Evolutionary conservation across 1,140 invertebrate species (phyloP), one percentile per base, ranked within the genome.

Genomic region (Drosophila miranda): DNA sequence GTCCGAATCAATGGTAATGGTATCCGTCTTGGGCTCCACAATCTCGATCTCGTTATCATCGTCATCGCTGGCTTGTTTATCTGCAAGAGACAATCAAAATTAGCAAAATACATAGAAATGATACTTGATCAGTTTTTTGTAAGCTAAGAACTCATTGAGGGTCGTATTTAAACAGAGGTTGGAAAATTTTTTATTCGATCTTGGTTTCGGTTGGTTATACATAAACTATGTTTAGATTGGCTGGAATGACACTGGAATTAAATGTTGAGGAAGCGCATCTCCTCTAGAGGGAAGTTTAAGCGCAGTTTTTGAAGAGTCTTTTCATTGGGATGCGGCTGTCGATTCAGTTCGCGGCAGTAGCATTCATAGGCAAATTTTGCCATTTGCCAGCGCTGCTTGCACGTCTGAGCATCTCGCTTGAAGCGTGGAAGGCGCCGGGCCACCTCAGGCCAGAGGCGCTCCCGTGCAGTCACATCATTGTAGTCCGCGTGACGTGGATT

Each of bases 41-140:
- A 91, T 91, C 63, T 90, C 90, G 3, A 91, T 89, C 62, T 91
- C 90, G 34, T 91, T 91, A 45, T 91, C 90, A 30, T 91, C 90
- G 44, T 88, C 90, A 53, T 91, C 90, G 52, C 89, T 91, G 26
- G 90, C 88, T 87, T 91, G 89, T 81, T 91, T 91, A 4, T 91
- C 89, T 90, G 54, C 0, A 78, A 71, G 3, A 42, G 49, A 54
- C 14, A 28, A 43, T 8, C 0, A 7, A 38, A 21, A 45, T 42
- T 46, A 38, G 38, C 11, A 0, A 30, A 44, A 9, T 26, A 26
- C 3, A 9, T 52, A 9, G 11, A 28, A 28, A 3, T 23, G n/a
- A 49, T 4, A 5, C 30, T 61, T 7, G 11, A 13, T 38, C 34
- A 38, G 3, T 13, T 38, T 13, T 13, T 11, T 3, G 34, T 38